Evolutionary conservation across 2,113 vertebrate species (phyloP).

Genomic region (Girardinichthys multiradiatus): DNA sequence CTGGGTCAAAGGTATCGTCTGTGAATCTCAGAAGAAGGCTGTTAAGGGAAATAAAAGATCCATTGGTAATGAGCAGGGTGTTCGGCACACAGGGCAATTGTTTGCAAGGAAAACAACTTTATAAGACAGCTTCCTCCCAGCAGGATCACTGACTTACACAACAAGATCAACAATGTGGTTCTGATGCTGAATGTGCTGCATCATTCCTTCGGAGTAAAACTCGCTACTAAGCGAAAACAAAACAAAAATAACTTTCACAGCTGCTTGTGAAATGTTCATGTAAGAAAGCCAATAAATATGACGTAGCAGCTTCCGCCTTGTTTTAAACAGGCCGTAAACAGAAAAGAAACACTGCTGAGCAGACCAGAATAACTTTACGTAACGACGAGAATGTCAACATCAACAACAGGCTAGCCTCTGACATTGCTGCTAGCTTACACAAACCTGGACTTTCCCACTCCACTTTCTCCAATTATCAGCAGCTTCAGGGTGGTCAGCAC

Average conservation of each 20-base stretch:
- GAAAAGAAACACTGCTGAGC: neutral
- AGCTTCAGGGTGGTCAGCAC: constrained; percentile 95
- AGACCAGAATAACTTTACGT: constrained; percentile 20
- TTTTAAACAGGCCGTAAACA: neutral
- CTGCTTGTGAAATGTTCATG: fast-evolving
- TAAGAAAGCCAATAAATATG: neutral
- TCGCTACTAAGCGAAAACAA: neutral
- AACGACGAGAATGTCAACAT: constrained; percentile 59
- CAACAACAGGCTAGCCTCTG: constrained; percentile 50
- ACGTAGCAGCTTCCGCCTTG: neutral
- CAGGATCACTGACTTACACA: neutral
- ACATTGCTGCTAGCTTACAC: constrained; percentile 22
- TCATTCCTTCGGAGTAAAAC: neutral
- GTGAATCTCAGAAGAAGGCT: constrained; percentile 88
- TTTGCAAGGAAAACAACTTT: neutral
- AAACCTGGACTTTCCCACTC: constrained; percentile 97
- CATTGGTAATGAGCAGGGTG: constrained; percentile 13
- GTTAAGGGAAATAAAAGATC: constrained; percentile 2
- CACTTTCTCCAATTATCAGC: constrained; percentile 96
- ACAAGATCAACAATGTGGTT: neutral
- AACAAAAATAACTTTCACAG: constrained; percentile 1
- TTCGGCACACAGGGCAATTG: neutral
- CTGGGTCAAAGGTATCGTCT: constrained; percentile 96
- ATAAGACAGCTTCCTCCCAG: neutral
- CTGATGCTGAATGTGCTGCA: neutral